Percentiles rank a stretch among this genome's conserved stretches.
Evolutionary conservation across 1,140 invertebrate genomes (phyloP).

Genomic region (Zaprionus inermis): DNA sequence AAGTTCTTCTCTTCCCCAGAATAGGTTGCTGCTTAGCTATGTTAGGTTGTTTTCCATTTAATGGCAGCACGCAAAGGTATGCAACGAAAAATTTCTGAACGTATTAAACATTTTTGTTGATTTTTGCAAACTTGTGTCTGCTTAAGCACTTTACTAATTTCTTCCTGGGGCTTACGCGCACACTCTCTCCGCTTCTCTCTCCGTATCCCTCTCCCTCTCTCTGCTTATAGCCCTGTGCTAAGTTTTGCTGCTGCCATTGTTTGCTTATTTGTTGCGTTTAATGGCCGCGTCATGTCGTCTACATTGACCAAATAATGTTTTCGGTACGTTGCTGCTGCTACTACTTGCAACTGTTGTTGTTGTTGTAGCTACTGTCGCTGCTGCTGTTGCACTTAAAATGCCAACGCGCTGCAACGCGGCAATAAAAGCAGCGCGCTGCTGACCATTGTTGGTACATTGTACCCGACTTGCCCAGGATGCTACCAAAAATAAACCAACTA

Average conservation of each 20-base stretch:
- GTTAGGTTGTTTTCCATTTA: constrained; percentile 2
- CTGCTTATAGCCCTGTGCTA: constrained; percentile 15
- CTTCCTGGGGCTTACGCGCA: constrained; percentile 26
- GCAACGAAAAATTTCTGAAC: constrained; percentile 27
- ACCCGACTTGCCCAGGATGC: constrained; percentile 59
- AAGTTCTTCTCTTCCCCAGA: background rate
- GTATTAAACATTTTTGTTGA: constrained; percentile 2
- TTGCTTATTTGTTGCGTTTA: constrained; percentile 83
- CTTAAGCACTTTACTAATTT: constrained; percentile 65
- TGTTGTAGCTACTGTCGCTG: constrained; percentile 42
- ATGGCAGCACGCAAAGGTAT: constrained; percentile 30
- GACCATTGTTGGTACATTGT: constrained; percentile 83
- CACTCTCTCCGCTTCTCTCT: background rate
- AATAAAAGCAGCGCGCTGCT: constrained; percentile 67
- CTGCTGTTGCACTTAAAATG: constrained; percentile 73
- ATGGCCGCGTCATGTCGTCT: constrained; percentile 81
- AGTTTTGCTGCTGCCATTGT: constrained; percentile 59
- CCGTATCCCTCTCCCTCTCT: background rate
- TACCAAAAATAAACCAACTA: constrained; percentile 16
- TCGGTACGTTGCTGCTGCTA: constrained; percentile 23
- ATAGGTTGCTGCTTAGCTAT: background rate
- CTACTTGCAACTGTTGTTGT: constrained; percentile 20
- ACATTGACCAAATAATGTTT: constrained; percentile 83
- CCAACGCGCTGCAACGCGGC: constrained; percentile 56
- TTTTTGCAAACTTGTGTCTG: constrained; percentile 11